These are phyloP conservation scores for Pristionchus fissidentatus DNA, from an alignment of 2,888 invertebrate species.

Conservation along the genomic window DNA sequence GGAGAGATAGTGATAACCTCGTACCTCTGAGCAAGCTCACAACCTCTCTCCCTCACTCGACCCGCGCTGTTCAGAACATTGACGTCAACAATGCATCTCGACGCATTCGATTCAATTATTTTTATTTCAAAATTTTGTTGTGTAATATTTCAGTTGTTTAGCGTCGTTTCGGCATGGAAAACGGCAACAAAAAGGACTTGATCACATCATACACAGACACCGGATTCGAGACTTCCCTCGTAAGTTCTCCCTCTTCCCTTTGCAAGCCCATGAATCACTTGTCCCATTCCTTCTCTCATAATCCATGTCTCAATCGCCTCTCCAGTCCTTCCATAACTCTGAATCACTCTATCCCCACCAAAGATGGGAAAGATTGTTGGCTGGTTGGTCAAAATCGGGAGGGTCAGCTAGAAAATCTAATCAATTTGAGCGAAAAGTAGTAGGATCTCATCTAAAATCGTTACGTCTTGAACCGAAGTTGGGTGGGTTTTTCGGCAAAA, in stretches of 20 bases:
- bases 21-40: background rate
- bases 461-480: too few species aligned
- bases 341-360: too few species aligned
- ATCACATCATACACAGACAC: slow-evolving; percentile 11
- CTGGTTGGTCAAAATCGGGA: too few species aligned
- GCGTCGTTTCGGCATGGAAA: background rate
- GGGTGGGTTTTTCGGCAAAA: too few species aligned
- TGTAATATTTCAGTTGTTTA: too few species aligned
- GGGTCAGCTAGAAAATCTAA: too few species aligned
- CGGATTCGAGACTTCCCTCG: slow-evolving; percentile 5
- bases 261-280: background rate
- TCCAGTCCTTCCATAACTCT: background rate
- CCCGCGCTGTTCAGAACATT: background rate
- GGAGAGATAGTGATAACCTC: slow-evolving; percentile 16
- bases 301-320: background rate
- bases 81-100: background rate
- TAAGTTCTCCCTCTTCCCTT: background rate
- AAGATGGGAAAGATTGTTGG: too few species aligned
- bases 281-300: background rate
- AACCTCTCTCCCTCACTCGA: background rate
- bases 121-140: background rate
- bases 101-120: too few species aligned
- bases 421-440: too few species aligned
- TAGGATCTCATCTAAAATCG: too few species aligned
- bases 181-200: slow-evolving; percentile 20